Evolutionary conservation across 2,888 invertebrate genomes (phyloP).

Genomic region (Dynastes grantii): DNA sequence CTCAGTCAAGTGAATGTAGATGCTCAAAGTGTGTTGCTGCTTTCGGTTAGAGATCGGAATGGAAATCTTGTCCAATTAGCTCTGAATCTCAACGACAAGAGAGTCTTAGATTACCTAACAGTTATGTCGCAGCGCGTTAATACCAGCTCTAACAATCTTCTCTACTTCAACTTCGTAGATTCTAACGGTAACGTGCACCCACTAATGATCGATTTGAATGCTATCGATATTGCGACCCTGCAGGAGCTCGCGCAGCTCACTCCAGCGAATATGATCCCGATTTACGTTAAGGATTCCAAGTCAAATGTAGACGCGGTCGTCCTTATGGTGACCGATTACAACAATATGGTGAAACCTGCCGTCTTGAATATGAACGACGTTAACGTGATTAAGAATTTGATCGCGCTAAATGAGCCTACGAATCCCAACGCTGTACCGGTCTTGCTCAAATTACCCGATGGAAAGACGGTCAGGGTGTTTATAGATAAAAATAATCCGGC

Average conservation of each 20-base stretch:
- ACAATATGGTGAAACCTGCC: background rate
- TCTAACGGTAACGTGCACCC: background rate
- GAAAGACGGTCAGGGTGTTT: background rate
- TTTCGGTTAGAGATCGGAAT: background rate
- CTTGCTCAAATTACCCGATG: background rate
- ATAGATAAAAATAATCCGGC: background rate
- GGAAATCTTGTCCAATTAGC: background rate
- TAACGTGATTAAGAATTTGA: background rate
- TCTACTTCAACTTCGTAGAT: background rate
- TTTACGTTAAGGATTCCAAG: background rate
- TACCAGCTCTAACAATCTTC: background rate
- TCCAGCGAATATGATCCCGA: background rate
- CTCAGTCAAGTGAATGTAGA: background rate
- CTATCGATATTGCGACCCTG: background rate
- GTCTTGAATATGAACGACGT: constrained; percentile 4
- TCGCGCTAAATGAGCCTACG: background rate
- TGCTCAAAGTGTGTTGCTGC: background rate
- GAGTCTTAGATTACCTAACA: background rate
- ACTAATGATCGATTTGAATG: background rate
- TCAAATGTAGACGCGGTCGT: background rate
- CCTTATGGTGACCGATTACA: background rate
- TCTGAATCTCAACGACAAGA: background rate
- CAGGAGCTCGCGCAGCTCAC: background rate
- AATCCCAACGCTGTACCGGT: background rate
- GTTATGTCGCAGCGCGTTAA: background rate